A percentile compares a stretch with the other conserved stretches of the same genome.
phyloP scores from a whole-genome alignment of 23 tunicate species.

The Trididemnum clinides region DNA sequence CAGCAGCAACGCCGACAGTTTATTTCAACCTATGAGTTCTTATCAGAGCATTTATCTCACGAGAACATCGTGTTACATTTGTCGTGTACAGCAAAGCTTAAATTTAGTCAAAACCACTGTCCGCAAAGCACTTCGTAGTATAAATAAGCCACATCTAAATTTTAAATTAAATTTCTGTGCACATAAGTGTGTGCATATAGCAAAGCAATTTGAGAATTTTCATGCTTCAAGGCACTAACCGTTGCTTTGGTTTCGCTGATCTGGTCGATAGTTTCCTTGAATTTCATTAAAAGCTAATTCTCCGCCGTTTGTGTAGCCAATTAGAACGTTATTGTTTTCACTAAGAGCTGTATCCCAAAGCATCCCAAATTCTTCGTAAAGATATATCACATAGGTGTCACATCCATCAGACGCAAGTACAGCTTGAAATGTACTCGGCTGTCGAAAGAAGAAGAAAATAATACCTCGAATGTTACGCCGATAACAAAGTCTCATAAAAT shows the following conservation, averaged over 20 bases:
- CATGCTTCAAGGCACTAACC: constrained; percentile 21
- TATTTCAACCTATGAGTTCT: no score
- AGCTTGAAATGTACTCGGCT: constrained; percentile 73
- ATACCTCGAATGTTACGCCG: no score
- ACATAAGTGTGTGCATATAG: not conserved
- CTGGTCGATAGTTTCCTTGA: constrained; percentile 45
- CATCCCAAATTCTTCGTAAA: constrained; percentile 49
- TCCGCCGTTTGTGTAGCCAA: constrained; percentile 56
- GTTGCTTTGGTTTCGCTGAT: constrained; percentile 14
- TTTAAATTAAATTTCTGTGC: not conserved
- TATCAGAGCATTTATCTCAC: no score
- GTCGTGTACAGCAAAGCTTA: no score
- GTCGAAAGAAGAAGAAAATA: not conserved
- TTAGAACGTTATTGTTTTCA: not conserved
- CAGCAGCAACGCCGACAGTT: no score
- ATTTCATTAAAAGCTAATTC: constrained; percentile 10
- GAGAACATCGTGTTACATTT: no score
- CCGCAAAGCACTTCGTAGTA: not conserved
- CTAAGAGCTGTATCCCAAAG: constrained; percentile 39
- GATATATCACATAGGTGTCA: constrained; percentile 48
- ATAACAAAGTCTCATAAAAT: no score
- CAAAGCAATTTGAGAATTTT: not conserved
- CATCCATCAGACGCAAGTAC: constrained; percentile 56
- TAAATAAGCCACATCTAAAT: not conserved
- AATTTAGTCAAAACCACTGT: not conserved